Evolutionary conservation across 2,797 vertebrate genomes (phyloP).

Genomic region (Girardinus metallicus): DNA sequence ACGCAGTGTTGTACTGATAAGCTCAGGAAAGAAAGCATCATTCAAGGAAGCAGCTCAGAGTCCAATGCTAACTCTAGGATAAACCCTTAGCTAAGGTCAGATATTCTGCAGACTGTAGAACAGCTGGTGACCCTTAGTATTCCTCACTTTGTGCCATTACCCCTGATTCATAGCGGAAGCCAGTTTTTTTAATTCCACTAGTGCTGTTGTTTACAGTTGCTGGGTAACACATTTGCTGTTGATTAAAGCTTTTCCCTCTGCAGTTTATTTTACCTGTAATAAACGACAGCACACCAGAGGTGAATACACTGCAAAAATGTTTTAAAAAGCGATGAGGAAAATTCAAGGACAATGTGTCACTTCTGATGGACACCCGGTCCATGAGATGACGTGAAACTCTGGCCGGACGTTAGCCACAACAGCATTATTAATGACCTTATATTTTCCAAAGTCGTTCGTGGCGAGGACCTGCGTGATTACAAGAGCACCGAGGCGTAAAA

Average conservation of each 20-base stretch:
- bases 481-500: not conserved
- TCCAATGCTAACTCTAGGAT: not conserved
- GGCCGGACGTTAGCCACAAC: not conserved
- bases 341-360: not conserved
- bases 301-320: not conserved
- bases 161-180: not conserved
- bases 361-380: not conserved
- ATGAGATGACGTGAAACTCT: not conserved
- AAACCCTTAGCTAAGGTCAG: not conserved
- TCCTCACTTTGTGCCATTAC: not conserved
- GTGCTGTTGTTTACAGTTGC: not conserved
- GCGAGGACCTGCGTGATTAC: not conserved
- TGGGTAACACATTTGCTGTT: not conserved
- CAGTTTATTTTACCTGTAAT: not conserved
- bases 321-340: not conserved
- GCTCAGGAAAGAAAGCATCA: not conserved
- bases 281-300: not conserved
- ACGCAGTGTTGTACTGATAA: not conserved
- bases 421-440: not conserved
- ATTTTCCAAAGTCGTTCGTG: not conserved
- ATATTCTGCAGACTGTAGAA: not conserved
- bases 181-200: not conserved
- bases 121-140: not conserved
- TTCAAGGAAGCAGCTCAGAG: not conserved
- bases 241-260: not conserved